These are phyloP conservation scores for Leptura quadrifasciata DNA, from an alignment of 2,888 invertebrate genomes.

Conservation along the genomic window DNA sequence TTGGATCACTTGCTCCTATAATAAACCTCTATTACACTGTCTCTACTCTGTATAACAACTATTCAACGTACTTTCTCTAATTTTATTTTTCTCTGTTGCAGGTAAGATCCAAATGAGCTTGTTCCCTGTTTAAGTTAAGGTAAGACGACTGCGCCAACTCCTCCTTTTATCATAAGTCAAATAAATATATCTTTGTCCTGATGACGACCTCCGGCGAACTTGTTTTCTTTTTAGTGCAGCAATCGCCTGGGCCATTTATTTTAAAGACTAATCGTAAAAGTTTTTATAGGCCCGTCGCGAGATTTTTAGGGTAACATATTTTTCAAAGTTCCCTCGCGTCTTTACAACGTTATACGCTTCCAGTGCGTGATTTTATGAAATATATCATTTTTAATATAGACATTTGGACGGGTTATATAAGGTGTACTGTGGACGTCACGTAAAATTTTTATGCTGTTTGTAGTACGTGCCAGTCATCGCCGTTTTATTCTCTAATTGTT, in stretches of 20 bases:
- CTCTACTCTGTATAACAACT: too few relatives aligned
- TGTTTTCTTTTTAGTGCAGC: constrained; percentile 34
- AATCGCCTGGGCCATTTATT: constrained; percentile 33
- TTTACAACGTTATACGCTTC: not conserved
- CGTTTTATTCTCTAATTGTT: too few relatives aligned
- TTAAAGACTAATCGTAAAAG: constrained; percentile 37
- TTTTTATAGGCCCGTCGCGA: constrained; percentile 30
- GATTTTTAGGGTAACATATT: constrained; percentile 27
- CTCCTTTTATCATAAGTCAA: constrained; percentile 9
- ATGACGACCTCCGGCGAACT: constrained; percentile 15
- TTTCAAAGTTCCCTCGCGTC: constrained; percentile 13
- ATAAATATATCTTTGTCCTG: constrained; percentile 21
- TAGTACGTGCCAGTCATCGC: too few relatives aligned
- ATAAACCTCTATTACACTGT: too few relatives aligned
- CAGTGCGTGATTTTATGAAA: constrained; percentile 15
- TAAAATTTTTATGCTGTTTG: not conserved
- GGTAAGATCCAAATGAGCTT: constrained; percentile 2
- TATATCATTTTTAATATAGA: constrained; percentile 15
- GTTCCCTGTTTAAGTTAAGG: not conserved
- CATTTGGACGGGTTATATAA: not conserved
- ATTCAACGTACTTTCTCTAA: not conserved
- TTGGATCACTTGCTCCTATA: too few relatives aligned
- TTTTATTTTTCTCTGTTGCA: not conserved
- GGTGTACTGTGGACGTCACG: not conserved
- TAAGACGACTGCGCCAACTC: not conserved